phyloP scores from a whole-genome alignment of 1,140 invertebrate species.

The Pachypeltis micranthus region DNA sequence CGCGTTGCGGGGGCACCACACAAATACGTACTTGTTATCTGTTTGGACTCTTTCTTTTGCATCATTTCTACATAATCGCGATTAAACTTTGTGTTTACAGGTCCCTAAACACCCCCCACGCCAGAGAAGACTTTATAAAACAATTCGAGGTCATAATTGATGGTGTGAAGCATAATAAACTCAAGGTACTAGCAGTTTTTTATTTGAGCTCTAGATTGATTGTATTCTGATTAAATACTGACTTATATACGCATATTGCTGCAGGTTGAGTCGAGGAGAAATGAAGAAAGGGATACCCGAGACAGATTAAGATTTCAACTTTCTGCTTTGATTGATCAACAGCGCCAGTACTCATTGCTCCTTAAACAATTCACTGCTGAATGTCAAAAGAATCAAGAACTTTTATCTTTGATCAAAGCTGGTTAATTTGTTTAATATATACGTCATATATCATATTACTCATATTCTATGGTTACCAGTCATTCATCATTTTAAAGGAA shows the following conservation, averaged over 20 bases:
- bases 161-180: constrained; percentile 66
- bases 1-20: too few species aligned
- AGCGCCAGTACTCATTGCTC: constrained; percentile 71
- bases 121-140: constrained; percentile 73
- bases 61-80: not conserved
- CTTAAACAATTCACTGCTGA: constrained; percentile 47
- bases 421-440: too few species aligned
- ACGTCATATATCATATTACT: too few species aligned
- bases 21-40: too few species aligned
- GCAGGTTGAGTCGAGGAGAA: constrained; percentile 41
- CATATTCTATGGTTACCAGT: too few species aligned
- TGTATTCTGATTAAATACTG: not conserved
- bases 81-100: not conserved
- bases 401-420: constrained; percentile 11
- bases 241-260: too few species aligned
- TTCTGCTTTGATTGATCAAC: constrained; percentile 61
- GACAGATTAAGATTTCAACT: constrained; percentile 58
- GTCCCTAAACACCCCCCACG: constrained; percentile 18
- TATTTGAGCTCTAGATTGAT: not conserved
- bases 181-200: constrained; percentile 47
- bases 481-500: too few species aligned
- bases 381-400: constrained; percentile 11
- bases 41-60: too few species aligned
- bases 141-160: constrained; percentile 81
- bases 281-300: constrained; percentile 58